A percentile compares a stretch with the other conserved stretches of the same genome.
Conservation (phyloP, 1,140 invertebrate species). For the Orius insidiosus region DNA sequence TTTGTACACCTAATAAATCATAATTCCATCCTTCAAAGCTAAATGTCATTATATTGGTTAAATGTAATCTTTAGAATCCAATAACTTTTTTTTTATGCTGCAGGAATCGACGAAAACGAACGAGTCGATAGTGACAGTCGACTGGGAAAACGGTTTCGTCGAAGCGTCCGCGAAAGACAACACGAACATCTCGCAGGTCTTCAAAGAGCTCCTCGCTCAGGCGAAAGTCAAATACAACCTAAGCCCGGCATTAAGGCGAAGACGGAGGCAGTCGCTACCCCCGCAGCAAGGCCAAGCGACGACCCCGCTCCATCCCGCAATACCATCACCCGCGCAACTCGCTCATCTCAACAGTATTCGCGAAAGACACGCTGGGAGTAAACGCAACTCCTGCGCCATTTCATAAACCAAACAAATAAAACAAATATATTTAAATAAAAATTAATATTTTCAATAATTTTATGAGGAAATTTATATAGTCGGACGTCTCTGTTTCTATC, state of each 20-base stretch:
- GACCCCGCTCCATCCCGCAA: conserved; percentile 27
- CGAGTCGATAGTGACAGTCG: conserved; percentile 63
- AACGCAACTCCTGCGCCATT: conserved; percentile 61
- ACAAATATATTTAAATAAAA: background rate
- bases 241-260: conserved; percentile 59
- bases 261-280: conserved; percentile 61
- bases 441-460: background rate
- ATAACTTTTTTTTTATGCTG: too few species aligned
- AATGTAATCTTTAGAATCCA: too few species aligned
- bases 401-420: conserved; percentile 40
- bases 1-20: too few species aligned
- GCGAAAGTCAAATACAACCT: conserved; percentile 78
- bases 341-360: conserved; percentile 65
- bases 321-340: conserved; percentile 57
- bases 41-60: too few species aligned
- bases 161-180: conserved; percentile 77
- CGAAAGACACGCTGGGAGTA: conserved; percentile 42
- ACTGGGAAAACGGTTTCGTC: conserved; percentile 84
- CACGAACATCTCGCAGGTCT: conserved; percentile 45
- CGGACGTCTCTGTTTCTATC: too few species aligned
- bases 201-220: conserved; percentile 70
- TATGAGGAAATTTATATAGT: background rate
- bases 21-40: too few species aligned
- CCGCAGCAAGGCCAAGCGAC: conserved; percentile 32
- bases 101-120: conserved; percentile 60